Evolutionary conservation across 2,888 invertebrate genomes (phyloP), one percentile per base, ranked within the genome.

Genomic region (Hypercompe scribonia): DNA sequence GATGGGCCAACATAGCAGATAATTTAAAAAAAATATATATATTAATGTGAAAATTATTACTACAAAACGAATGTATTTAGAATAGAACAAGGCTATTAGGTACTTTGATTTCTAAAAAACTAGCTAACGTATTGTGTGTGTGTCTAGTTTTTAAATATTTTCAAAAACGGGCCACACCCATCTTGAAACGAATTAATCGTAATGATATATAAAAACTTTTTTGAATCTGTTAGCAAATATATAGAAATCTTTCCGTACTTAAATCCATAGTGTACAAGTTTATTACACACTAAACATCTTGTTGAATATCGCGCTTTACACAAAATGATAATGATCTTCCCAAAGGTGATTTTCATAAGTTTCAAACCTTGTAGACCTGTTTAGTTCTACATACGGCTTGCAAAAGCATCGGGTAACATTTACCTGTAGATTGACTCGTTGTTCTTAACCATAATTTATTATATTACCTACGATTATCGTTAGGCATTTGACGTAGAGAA

Each of bases 311-410:
- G 74, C 46, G 65, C 74, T 63, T 65, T 75, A 70, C 72, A 58
- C 65, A 75, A 75, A 74, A 75, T 71, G 84, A 81, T 82, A 79
- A 46, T 46, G 46, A 77, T 82, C 79, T 69, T 72, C 75, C 84
- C 71, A 39, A 66, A 39, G 82, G 77, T 75, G 64, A 69, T 63
- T 63, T 72, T 71, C 68, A 58, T 76, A 76, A 66, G 61, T 70
- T 65, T 65, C 39, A 61, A 73, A 24, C 68, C n/a, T 28, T 34
- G 63, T 31, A 71, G 64, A 46, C 75, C 18, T 63, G 68, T 69
- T 64, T 75, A 68, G 69, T 75, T 70, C 70, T 31, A 39, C 24
- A 64, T 70, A 73, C 50, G 33, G 13, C 15, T n/a, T 68, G 28
- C 36, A 34, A 21, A 68, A 68, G 68, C 54, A 68, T n/a, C 7